Evolutionary conservation across 2,797 vertebrate genomes (phyloP), one percentile per base, ranked within the genome.

Genomic region (Protosalanx chinensis): DNA sequence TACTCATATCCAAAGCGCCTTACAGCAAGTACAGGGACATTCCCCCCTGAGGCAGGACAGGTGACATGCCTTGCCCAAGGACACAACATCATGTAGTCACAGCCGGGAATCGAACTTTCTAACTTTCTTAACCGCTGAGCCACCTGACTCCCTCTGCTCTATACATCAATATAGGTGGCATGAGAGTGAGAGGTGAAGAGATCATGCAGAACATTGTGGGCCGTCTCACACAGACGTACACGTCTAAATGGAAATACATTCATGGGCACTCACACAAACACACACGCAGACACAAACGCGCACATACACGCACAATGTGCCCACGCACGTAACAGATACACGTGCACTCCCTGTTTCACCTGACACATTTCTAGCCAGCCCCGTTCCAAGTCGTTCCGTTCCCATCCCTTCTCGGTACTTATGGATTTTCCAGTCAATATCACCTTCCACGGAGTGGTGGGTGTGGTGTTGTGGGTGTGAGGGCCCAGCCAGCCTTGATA

Each of bases 351-450:
- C 72, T 81, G 76, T 71, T 82, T 67, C 72, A 79, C 72, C 79
- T 80, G 84, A 88, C 84, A 80, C 78, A 72, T 84, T 72, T 72
- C 72, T 27, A 70, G 72, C 79, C 67, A 32, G 80, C 74, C 84
- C 85, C 84, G 83, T 88, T 90, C 80, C 75, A 71, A 82, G 72
- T 85, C 85, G 86, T 92, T 89, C 91, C 83, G 87, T 84, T 71
- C 78, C 89, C 84, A 88, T 91, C 90, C 89, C 82, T 83, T 83
- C 88, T 92, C 89, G 88, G 89, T 88, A 89, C 88, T 83, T 90
- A 93, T 93, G 82, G 91, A 93, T 93, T 92, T 84, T 72, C 79
- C 90, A 91, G 93, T 92, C 91, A 87, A 92, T 91, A 88, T 77
- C 74, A 75, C 84, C 90, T 89, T 87, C 87, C 81, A 80, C 81